A percentile compares a stretch with the other conserved stretches of the same genome.
Evolutionary conservation across 2,888 invertebrate species (phyloP).

Genomic region (Parnassius glacialis): DNA sequence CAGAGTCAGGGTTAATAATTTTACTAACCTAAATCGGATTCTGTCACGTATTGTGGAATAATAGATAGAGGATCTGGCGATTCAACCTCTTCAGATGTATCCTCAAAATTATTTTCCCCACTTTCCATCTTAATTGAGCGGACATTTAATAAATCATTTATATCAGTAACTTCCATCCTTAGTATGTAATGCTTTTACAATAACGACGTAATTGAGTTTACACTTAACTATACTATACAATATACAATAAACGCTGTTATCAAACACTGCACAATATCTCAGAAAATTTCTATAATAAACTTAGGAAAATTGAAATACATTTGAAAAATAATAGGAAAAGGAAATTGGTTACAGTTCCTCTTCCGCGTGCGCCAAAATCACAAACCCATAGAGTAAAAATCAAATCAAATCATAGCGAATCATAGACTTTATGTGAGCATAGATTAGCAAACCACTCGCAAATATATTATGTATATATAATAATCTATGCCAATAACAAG

Average conservation of each 20-base stretch:
- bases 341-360: constrained; percentile 52
- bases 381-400: constrained; percentile 41
- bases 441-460: too few species aligned
- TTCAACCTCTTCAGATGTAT: constrained; percentile 47
- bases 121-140: constrained; percentile 72
- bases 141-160: constrained; percentile 66
- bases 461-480: too few species aligned
- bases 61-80: constrained; percentile 57
- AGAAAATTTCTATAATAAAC: constrained; percentile 39
- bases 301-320: constrained; percentile 37
- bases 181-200: constrained; percentile 10
- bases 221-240: too few species aligned
- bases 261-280: constrained; percentile 23
- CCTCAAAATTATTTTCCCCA: constrained; percentile 53
- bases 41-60: constrained; percentile 73
- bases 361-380: constrained; percentile 72
- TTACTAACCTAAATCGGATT: constrained; percentile 69
- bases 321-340: constrained; percentile 73
- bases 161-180: constrained; percentile 68
- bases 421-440: too few species aligned
- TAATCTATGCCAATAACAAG: too few species aligned
- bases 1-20: background rate
- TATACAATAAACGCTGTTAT: background rate
- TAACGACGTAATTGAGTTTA: background rate
- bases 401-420: too few species aligned